phyloP scores from a whole-genome alignment of 2,888 invertebrate genomes.

The Ochropleura plecta region DNA sequence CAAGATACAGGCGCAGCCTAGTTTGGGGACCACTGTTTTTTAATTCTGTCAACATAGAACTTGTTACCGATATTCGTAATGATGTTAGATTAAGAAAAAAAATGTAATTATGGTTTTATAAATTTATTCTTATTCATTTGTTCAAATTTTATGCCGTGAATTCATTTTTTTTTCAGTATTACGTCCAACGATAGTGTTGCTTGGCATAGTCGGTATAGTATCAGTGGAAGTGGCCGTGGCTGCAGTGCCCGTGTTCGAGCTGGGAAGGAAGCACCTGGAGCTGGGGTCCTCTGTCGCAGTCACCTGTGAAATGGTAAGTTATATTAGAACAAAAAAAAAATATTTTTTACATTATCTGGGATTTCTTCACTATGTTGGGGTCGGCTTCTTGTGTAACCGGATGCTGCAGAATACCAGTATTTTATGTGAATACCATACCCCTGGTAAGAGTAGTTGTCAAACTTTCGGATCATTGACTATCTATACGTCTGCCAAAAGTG shows the following conservation, averaged over 20 bases:
- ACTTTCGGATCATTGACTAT: neutral
- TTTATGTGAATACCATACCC: neutral
- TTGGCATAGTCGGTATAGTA: constrained; percentile 74
- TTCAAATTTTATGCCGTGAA: neutral
- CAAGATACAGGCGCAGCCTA: too few species aligned
- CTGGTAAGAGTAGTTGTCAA: neutral
- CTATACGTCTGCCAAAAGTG: neutral
- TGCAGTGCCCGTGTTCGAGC: constrained; percentile 78
- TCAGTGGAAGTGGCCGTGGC: constrained; percentile 72
- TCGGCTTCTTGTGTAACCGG: neutral
- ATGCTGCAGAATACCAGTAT: neutral
- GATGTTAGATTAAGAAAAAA: too few species aligned
- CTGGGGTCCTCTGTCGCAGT: constrained; percentile 82
- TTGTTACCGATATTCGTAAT: too few species aligned
- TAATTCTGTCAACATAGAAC: too few species aligned
- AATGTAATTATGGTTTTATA: too few species aligned
- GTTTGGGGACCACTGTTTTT: too few species aligned
- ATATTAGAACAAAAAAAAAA: neutral
- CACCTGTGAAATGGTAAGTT: constrained; percentile 85
- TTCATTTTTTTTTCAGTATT: constrained; percentile 70
- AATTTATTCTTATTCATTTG: neutral
- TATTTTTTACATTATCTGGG: too few species aligned
- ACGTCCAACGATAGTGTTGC: constrained; percentile 70
- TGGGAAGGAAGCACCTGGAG: constrained; percentile 79
- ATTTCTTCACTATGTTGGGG: neutral